Base-by-base conservation (phyloP, 1,140 invertebrate species). In the Kradibia gibbosae region DNA sequence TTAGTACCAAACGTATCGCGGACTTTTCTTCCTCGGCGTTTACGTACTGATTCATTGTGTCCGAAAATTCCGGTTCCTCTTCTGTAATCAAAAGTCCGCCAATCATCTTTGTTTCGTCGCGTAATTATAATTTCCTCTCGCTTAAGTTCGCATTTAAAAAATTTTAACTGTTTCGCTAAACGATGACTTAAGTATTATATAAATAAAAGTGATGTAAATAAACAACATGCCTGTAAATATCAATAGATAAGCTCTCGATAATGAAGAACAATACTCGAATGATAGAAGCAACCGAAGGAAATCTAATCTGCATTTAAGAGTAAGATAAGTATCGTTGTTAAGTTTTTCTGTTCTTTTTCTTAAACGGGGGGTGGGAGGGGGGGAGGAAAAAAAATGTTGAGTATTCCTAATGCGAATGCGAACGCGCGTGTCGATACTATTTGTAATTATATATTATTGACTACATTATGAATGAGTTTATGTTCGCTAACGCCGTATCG, bases 171-270 rank as follows among this genome's bases (percentile, higher is more conserved):
- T 42, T 42, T 55, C 22, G 60, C 4, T 60, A 1, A 71, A 7
- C 34, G n/a, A 71, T 67, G 45, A 17, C 31, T 62, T 45, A 42
- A 77, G 67, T 82, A 82, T 60, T 78, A 78, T 78, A 78, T 82
- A 72, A 82, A 78, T 82, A 78, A 77, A 62, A 78, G n/a, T 28
- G 28, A 73, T 78, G 75, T 82, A 82, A 25, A 72, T 82, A 82
- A 45, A 13, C 45, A 22, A 50, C 3, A 39, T 78, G 28, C 72
- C 42, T 82, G 80, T 82, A 82, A 71, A 82, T 82, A 82, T 53
- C 15, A 45, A 25, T 72, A 77, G 74, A 10, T 22, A 78, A 60
- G 72, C 31, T 78, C 28, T 62, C 48, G 39, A 48, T 31, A 77
- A 57, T 34, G 39, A 81, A 31, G 77, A 82, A 76, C 57, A 71